A percentile compares a stretch with the other conserved stretches of the same genome.
phyloP scores from a whole-genome alignment of 2,797 vertebrate genomes.

The Lepilemur septentrionalis region DNA sequence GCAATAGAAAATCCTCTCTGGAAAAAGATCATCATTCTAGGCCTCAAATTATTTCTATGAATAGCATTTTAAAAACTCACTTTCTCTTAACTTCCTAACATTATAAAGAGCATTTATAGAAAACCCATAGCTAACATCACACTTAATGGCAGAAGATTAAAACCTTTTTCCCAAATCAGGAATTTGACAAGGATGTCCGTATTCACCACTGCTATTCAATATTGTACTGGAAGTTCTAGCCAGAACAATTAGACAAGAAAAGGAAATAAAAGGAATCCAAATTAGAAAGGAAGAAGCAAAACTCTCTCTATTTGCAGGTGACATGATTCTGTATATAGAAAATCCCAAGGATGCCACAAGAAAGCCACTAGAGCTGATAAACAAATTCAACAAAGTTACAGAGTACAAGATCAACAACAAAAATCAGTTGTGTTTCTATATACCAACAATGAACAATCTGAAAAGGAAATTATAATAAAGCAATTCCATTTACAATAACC shows the following conservation, averaged over 20 bases:
- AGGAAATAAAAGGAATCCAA: neutral
- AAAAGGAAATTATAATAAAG: conserved; percentile 6
- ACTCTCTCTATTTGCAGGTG: neutral
- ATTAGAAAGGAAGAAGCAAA: neutral
- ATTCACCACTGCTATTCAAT: neutral
- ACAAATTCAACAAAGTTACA: neutral
- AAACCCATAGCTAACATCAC: neutral
- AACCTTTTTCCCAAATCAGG: neutral
- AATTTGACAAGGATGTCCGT: neutral
- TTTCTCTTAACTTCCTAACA: neutral
- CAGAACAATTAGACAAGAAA: neutral
- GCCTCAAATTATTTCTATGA: neutral
- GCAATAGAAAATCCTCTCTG: neutral
- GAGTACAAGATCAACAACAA: neutral
- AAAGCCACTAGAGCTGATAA: neutral
- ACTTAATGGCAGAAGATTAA: neutral
- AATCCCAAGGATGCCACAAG: neutral
- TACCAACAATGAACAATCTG: neutral
- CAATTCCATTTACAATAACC: neutral
- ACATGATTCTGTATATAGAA: neutral
- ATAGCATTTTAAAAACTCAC: neutral
- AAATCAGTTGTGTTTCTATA: neutral
- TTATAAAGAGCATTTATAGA: neutral
- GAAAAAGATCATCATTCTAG: neutral
- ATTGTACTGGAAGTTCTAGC: neutral